Evolutionary conservation across 1,140 invertebrate genomes (phyloP).

Genomic region (Drosophila seguyi): DNA sequence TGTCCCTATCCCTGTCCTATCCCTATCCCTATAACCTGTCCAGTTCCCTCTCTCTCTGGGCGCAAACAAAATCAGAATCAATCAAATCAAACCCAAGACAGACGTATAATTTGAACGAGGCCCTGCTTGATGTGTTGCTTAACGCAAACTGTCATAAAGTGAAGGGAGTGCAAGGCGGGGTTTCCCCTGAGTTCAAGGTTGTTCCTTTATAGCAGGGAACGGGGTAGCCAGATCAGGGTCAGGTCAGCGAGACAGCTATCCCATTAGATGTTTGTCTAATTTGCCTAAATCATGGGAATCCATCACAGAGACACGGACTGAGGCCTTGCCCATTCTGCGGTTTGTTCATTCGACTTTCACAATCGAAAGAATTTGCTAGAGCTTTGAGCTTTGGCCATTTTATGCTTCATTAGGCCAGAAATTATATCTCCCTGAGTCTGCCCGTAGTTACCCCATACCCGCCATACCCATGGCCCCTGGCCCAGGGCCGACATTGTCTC

Average conservation of each 20-base stretch:
- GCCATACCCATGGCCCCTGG: too few species aligned
- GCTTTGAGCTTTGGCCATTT: constrained; percentile 55
- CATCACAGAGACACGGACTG: constrained; percentile 6
- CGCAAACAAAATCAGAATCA: constrained; percentile 54
- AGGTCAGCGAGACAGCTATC: constrained; percentile 1
- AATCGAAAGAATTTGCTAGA: constrained; percentile 52
- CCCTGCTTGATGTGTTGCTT: constrained; percentile 16
- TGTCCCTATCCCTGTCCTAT: background rate
- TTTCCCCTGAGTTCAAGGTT: constrained; percentile 29
- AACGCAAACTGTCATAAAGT: constrained; percentile 42
- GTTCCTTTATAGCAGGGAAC: background rate
- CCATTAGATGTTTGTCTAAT: constrained; percentile 20
- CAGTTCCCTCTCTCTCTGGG: background rate
- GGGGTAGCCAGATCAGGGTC: constrained; percentile 1
- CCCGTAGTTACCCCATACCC: background rate
- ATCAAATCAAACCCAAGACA: constrained; percentile 56
- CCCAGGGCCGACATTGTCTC: constrained; percentile 31
- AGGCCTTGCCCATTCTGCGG: constrained; percentile 26
- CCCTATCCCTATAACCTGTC: background rate
- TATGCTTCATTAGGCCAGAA: constrained; percentile 81
- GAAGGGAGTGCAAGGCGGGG: background rate
- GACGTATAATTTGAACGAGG: constrained; percentile 52
- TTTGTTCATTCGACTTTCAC: constrained; percentile 41
- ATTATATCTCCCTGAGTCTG: constrained; percentile 65
- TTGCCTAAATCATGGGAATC: constrained; percentile 37